These are phyloP conservation scores for Melinaea marsaeus DNA, from an alignment of 2,888 invertebrate species.

Conservation along the genomic window DNA sequence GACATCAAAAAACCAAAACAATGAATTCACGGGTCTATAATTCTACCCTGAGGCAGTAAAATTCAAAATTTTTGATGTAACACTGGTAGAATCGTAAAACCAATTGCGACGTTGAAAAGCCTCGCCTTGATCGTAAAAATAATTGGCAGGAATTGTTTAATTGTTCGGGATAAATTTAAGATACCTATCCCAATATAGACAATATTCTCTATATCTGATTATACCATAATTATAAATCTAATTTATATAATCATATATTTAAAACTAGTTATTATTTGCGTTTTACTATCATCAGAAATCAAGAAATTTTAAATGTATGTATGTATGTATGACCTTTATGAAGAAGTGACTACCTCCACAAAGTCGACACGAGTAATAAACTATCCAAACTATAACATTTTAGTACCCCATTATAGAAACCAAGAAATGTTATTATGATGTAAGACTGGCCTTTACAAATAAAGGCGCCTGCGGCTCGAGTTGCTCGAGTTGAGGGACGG, in stretches of 20 bases:
- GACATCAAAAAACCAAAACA: too few relatives aligned
- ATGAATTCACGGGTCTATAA: slow-evolving; percentile 1
- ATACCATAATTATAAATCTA: too few relatives aligned
- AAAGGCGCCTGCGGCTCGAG: slow-evolving; percentile 51
- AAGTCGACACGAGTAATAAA: slow-evolving; percentile 25
- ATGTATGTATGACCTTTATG: not conserved
- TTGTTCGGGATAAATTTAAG: slow-evolving; percentile 46
- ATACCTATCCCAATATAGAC: not conserved
- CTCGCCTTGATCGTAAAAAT: slow-evolving; percentile 59
- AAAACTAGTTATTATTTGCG: too few relatives aligned
- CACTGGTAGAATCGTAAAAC: slow-evolving; percentile 54
- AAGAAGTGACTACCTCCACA: slow-evolving; percentile 1
- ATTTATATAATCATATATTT: too few relatives aligned
- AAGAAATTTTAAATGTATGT: too few relatives aligned
- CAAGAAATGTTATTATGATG: slow-evolving; percentile 33
- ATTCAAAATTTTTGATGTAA: slow-evolving; percentile 48
- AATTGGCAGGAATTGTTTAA: slow-evolving; percentile 66
- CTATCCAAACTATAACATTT: slow-evolving; percentile 26
- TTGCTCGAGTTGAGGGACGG: slow-evolving; percentile 40
- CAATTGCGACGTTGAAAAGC: slow-evolving; percentile 62
- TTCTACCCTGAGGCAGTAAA: slow-evolving; percentile 43
- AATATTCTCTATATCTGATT: not conserved
- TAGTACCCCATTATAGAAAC: slow-evolving; percentile 32
- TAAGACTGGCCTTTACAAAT: slow-evolving; percentile 37
- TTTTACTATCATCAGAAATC: too few relatives aligned